phyloP scores from a whole-genome alignment of 2,113 vertebrate species.

The Canis aureus region DNA sequence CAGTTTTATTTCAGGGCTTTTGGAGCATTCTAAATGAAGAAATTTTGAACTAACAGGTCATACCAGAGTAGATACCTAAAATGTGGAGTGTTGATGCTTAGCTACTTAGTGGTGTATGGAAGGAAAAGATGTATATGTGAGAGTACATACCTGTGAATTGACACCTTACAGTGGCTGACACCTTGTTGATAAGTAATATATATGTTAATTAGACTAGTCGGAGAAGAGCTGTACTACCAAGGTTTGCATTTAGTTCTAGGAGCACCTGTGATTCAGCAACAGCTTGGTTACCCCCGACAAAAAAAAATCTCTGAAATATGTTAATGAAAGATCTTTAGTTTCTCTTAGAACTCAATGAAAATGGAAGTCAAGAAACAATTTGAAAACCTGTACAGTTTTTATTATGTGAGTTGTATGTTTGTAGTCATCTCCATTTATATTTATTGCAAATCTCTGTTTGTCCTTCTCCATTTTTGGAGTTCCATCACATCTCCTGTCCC shows the following conservation, averaged over 20 bases:
- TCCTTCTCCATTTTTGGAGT: neutral
- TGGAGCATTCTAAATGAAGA: neutral
- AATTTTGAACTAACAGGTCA: conserved; percentile 25
- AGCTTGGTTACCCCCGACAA: neutral
- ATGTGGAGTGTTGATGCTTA: neutral
- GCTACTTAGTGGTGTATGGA: neutral
- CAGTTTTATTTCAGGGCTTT: neutral
- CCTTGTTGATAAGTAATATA: conserved; percentile 21
- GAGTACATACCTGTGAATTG: neutral
- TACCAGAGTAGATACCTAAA: neutral
- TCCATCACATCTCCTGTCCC: neutral
- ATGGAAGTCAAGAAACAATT: neutral
- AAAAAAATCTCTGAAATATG: conserved; percentile 37
- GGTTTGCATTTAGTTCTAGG: conserved; percentile 45
- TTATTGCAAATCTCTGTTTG: neutral
- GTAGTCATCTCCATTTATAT: neutral
- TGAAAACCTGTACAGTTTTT: neutral
- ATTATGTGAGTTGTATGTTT: neutral
- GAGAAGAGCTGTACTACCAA: neutral
- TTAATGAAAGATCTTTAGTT: conserved; percentile 45
- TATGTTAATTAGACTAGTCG: neutral
- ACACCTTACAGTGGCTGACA: neutral
- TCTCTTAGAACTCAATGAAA: conserved; percentile 49
- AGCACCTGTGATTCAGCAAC: conserved; percentile 24
- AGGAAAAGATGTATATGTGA: neutral